These are phyloP conservation scores for Leiothrix lutea DNA, from an alignment of 2,113 vertebrate genomes.

Conservation along the genomic window DNA sequence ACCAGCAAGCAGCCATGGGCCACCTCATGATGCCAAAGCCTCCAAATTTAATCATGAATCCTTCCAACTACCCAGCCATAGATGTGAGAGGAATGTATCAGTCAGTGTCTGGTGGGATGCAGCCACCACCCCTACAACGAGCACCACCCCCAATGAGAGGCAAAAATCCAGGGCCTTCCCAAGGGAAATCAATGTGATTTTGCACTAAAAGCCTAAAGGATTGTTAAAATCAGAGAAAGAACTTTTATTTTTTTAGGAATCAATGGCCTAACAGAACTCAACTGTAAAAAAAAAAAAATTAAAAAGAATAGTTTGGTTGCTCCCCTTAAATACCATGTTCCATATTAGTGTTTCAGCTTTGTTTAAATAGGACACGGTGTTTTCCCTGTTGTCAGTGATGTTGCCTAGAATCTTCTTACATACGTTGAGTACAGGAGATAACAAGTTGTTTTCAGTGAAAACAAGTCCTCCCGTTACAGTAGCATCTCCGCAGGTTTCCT, in stretches of 20 bases:
- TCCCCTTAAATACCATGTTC: constrained; percentile 75
- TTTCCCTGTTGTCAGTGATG: constrained; percentile 72
- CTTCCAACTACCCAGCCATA: constrained; percentile 84
- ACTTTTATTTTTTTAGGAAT: constrained; percentile 85
- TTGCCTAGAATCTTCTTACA: constrained; percentile 82
- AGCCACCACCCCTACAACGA: constrained; percentile 83
- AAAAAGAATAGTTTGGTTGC: constrained; percentile 66
- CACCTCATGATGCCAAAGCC: constrained; percentile 82
- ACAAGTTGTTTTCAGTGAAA: constrained; percentile 85
- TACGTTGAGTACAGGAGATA: constrained; percentile 79
- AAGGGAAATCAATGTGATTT: constrained; percentile 89
- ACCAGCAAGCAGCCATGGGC: constrained; percentile 86
- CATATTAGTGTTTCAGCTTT: constrained; percentile 69
- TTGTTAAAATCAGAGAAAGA: constrained; percentile 78
- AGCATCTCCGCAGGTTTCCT: constrained; percentile 76
- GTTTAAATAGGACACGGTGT: constrained; percentile 67
- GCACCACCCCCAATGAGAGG: constrained; percentile 82
- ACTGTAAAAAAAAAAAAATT: constrained; percentile 67
- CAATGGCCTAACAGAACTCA: constrained; percentile 84
- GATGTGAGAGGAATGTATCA: constrained; percentile 95
- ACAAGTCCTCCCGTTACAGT: constrained; percentile 76
- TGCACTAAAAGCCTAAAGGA: constrained; percentile 80
- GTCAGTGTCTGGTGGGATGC: constrained; percentile 78
- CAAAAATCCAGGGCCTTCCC: constrained; percentile 93
- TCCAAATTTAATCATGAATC: constrained; percentile 78